Conservation (phyloP, 2,113 vertebrate species). For the Microtus ochrogaster region DNA sequence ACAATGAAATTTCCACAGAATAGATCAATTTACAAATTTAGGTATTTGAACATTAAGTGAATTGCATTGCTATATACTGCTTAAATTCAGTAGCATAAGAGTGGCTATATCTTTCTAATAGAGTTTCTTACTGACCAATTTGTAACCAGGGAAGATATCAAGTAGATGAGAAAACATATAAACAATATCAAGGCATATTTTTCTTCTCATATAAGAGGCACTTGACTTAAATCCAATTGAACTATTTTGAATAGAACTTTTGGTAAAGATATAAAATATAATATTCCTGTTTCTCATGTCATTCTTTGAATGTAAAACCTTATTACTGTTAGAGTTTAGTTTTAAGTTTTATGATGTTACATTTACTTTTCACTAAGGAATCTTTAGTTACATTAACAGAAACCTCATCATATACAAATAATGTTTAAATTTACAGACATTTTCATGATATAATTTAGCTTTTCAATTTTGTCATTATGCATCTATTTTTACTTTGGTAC, state of each 20-base stretch:
- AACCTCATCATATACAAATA: not conserved
- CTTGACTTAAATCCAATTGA: not conserved
- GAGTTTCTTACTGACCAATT: not conserved
- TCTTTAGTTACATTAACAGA: not conserved
- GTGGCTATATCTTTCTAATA: not conserved
- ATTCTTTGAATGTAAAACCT: not conserved
- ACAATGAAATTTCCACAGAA: not conserved
- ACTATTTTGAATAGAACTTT: not conserved
- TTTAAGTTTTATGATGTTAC: not conserved
- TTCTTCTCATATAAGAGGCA: not conserved
- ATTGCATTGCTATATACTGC: not conserved
- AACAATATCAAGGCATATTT: no score
- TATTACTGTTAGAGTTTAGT: not conserved
- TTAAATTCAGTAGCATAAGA: not conserved
- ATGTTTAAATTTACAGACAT: not conserved
- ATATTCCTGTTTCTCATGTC: not conserved
- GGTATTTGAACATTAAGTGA: not conserved
- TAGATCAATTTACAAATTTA: not conserved
- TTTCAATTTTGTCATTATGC: not conserved
- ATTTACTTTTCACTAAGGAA: not conserved
- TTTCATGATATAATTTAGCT: not conserved
- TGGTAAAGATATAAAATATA: not conserved
- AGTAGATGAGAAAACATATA: not conserved
- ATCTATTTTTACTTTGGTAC: not conserved
- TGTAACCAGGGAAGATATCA: not conserved